Percentiles rank a stretch among this genome's conserved stretches.
These are phyloP conservation scores for Agonopterix heracliana DNA, from an alignment of 2,888 invertebrate species.

Conservation along the genomic window DNA sequence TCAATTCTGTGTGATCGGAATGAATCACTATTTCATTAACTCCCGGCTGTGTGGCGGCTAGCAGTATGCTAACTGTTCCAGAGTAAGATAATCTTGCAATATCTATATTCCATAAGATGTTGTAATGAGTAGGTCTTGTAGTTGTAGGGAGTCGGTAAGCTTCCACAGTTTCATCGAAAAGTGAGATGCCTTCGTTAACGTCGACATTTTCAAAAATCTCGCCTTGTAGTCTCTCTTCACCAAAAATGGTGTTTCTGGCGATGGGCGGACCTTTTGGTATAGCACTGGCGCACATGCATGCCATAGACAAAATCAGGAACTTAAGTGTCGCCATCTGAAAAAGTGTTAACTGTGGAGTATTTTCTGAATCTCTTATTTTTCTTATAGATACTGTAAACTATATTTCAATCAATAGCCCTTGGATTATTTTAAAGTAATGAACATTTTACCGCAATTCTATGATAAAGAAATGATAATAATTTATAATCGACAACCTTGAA, in stretches of 20 bases:
- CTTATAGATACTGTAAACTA: no score
- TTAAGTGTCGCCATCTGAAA: slow-evolving; percentile 54
- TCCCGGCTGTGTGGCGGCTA: slow-evolving; percentile 36
- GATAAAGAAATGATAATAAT: no score
- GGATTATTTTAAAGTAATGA: no score
- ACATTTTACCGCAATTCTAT: no score
- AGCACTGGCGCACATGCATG: slow-evolving; percentile 32
- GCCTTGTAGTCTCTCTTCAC: slow-evolving; percentile 52
- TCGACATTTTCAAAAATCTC: slow-evolving; percentile 48
- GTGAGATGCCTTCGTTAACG: slow-evolving; percentile 14
- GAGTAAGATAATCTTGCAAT: slow-evolving; percentile 35
- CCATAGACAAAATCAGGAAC: slow-evolving; percentile 32
- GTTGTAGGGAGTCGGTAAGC: slow-evolving; percentile 64
- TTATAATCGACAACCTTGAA: no score
- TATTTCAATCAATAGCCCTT: no score
- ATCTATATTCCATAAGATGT: slow-evolving; percentile 61
- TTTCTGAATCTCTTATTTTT: no score
- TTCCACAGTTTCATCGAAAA: slow-evolving; percentile 18
- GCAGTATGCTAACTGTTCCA: slow-evolving; percentile 52
- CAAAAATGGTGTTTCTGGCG: slow-evolving; percentile 53
- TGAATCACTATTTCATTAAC: slow-evolving; percentile 52
- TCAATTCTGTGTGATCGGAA: slow-evolving; percentile 36
- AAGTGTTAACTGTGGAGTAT: background rate
- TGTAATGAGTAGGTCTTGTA: slow-evolving; percentile 70
- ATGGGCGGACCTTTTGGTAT: slow-evolving; percentile 26